Evolutionary conservation across 2,113 vertebrate species (phyloP).

Genomic region (Microcebus lehilahytsara): DNA sequence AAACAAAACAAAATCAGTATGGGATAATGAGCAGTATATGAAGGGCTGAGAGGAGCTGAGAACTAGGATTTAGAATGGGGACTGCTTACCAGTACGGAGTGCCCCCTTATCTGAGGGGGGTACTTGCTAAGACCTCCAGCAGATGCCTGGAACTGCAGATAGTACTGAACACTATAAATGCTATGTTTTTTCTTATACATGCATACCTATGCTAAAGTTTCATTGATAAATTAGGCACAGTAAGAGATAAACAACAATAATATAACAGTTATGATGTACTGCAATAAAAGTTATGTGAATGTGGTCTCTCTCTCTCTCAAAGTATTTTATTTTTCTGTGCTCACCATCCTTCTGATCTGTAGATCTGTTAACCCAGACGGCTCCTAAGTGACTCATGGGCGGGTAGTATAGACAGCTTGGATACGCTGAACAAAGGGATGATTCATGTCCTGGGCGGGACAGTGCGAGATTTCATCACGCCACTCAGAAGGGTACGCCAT

Average conservation of each 20-base stretch:
- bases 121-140: not conserved
- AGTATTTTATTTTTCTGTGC: not conserved
- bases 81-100: not conserved
- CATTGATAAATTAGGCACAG: not conserved
- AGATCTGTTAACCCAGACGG: not conserved
- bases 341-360: not conserved
- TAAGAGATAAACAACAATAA: not conserved
- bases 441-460: not conserved
- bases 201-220: not conserved
- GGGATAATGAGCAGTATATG: not conserved
- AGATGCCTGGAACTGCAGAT: not conserved
- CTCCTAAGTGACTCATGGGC: not conserved
- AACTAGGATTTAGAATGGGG: not conserved
- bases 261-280: not conserved
- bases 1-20: not conserved
- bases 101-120: not conserved
- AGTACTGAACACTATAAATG: not conserved
- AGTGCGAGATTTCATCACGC: not conserved
- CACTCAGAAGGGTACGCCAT: not conserved
- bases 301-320: not conserved
- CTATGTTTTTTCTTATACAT: not conserved
- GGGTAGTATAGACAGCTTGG: not conserved
- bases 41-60: not conserved
- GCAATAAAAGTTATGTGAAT: not conserved
- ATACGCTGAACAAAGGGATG: not conserved